Evolutionary conservation across 2,797 vertebrate genomes (phyloP).

Genomic region (Furcifer pardalis): DNA sequence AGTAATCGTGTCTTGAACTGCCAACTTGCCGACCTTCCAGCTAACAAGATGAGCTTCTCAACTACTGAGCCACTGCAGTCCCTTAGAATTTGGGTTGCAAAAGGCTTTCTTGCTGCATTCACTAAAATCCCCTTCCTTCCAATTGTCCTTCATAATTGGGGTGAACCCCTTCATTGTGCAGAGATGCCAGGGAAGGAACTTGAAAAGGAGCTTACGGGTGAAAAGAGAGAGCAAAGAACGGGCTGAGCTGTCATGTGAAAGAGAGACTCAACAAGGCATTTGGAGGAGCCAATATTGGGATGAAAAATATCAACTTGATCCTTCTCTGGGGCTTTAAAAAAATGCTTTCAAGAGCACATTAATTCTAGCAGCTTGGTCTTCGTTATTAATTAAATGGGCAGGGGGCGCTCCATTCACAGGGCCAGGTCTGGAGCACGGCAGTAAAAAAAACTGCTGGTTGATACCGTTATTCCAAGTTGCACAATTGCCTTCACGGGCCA

Average conservation of each 20-base stretch:
- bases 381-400: conserved; percentile 74
- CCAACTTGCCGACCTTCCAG: no score
- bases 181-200: conserved; percentile 53
- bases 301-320: conserved; percentile 73
- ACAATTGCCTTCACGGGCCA: conserved; percentile 62
- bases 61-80: no score
- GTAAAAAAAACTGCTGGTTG: conserved; percentile 68
- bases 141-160: conserved; percentile 69
- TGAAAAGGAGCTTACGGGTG: conserved; percentile 62
- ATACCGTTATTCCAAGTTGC: conserved; percentile 62
- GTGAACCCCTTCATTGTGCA: conserved; percentile 55
- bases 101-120: conserved; percentile 47
- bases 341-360: conserved; percentile 69
- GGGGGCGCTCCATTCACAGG: conserved; percentile 62
- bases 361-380: conserved; percentile 67
- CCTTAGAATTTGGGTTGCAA: conserved; percentile 54
- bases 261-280: conserved; percentile 47
- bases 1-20: no score
- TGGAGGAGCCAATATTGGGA: conserved; percentile 69
- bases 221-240: conserved; percentile 49
- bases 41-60: no score
- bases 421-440: conserved; percentile 39
- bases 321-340: conserved; percentile 51
- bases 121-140: conserved; percentile 64
- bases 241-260: conserved; percentile 56